Evolutionary conservation across 2,797 vertebrate species (phyloP).

Genomic region (Diplodus sargus): DNA sequence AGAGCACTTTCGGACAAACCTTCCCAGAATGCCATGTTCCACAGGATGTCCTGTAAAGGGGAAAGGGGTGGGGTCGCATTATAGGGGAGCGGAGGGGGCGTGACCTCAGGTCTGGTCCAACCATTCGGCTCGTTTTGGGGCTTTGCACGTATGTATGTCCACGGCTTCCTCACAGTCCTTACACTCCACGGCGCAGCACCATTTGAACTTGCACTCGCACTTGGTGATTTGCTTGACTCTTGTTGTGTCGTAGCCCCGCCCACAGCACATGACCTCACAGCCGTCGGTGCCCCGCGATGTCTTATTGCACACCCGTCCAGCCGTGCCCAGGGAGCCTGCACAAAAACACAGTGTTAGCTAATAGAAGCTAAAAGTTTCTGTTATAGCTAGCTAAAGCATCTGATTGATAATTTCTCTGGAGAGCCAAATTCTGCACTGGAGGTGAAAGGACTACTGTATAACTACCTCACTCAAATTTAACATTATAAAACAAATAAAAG

Average conservation of each 20-base stretch:
- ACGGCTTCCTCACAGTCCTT: constrained; percentile 96
- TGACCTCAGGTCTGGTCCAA: constrained; percentile 85
- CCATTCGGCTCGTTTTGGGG: constrained; percentile 91
- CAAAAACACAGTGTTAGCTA: constrained; percentile 9
- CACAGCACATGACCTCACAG: constrained; percentile 99
- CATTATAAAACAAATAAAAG: too few species aligned
- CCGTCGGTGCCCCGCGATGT: constrained; percentile 93
- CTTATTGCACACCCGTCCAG: constrained; percentile 94
- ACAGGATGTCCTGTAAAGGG: constrained; percentile 79
- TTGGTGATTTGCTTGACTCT: constrained; percentile 94
- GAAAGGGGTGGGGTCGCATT: constrained; percentile 57
- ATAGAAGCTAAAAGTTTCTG: background rate
- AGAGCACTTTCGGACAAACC: constrained; percentile 84
- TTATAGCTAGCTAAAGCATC: too few species aligned
- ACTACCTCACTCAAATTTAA: too few species aligned
- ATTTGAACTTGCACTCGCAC: constrained; percentile 99
- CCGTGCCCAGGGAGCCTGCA: constrained; percentile 95
- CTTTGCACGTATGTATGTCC: constrained; percentile 98
- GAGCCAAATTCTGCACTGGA: background rate
- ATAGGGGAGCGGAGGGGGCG: constrained; percentile 31
- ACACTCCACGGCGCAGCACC: constrained; percentile 98
- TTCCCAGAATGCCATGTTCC: constrained; percentile 88
- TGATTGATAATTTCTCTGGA: background rate
- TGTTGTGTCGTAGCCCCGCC: constrained; percentile 96
- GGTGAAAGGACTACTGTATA: background rate